Percentiles rank a stretch among this genome's conserved stretches.
phyloP scores from a whole-genome alignment of 2,113 vertebrate genomes.

The Carlito syrichta region DNA sequence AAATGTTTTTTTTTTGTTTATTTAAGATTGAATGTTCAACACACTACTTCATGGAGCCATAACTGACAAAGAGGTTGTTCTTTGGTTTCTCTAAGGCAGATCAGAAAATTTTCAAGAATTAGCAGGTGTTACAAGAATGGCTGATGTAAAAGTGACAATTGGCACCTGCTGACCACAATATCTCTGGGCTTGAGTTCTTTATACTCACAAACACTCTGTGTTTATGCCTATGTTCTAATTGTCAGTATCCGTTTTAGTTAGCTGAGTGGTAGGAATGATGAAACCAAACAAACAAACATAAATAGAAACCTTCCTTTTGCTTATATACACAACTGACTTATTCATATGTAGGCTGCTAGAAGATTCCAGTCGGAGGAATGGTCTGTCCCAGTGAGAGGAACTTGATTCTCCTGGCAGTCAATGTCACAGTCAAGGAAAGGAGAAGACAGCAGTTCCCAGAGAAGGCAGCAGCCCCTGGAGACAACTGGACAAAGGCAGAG shows the following conservation, averaged over 20 bases:
- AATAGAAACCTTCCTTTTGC: not conserved
- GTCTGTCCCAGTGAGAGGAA: not conserved
- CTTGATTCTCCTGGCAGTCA: not conserved
- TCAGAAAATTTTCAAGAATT: not conserved
- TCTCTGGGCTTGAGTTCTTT: not conserved
- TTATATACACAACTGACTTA: not conserved
- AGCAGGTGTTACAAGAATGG: not conserved
- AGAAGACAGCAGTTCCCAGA: not conserved
- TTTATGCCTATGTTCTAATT: not conserved
- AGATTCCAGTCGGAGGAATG: not conserved
- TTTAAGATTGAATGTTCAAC: not conserved
- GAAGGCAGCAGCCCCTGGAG: not conserved
- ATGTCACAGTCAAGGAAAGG: not conserved
- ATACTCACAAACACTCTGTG: not conserved
- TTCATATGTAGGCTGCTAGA: not conserved
- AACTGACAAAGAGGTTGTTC: not conserved
- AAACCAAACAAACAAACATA: not conserved
- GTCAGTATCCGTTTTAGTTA: not conserved
- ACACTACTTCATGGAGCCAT: not conserved
- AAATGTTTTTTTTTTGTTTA: not conserved
- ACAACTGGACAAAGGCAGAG: accelerated
- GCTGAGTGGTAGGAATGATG: not conserved
- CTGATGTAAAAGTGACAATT: not conserved
- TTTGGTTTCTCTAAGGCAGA: not conserved
- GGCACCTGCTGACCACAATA: not conserved